Conservation (phyloP, 2,888 invertebrate genomes). For the Meliscaeva auricollis region DNA sequence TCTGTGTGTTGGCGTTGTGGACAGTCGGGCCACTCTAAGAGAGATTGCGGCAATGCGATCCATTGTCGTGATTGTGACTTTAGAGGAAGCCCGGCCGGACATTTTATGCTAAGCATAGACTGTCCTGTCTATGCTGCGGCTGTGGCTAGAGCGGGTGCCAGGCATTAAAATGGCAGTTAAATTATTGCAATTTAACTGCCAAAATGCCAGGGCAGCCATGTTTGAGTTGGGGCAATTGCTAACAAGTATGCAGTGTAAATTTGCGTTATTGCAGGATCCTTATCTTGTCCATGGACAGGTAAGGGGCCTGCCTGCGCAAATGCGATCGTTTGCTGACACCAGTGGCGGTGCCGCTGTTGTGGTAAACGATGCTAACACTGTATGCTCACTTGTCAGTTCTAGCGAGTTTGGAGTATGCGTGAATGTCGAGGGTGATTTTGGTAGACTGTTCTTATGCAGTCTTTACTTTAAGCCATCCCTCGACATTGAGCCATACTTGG, state of each 20-base stretch:
- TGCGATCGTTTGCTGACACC: not conserved
- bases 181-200: not conserved
- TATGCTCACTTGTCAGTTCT: conserved; percentile 35
- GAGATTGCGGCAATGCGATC: not conserved
- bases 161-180: not conserved
- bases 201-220: too few relatives aligned
- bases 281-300: not conserved
- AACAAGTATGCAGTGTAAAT: too few relatives aligned
- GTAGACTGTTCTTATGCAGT: conserved; percentile 3
- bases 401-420: conserved; percentile 49
- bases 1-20: not conserved
- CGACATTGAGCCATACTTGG: not conserved
- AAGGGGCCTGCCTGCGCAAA: not conserved
- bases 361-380: conserved; percentile 29
- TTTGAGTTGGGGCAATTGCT: too few relatives aligned
- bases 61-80: not conserved
- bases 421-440: conserved; percentile 55
- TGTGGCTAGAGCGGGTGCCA: not conserved
- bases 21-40: not conserved
- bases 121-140: not conserved
- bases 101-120: not conserved
- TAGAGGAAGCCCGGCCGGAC: not conserved
- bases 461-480: not conserved
- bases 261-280: too few relatives aligned
- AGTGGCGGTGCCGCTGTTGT: not conserved